These are phyloP conservation scores for Bolinopsis microptera DNA, from an alignment of 37 sponge, comb jelly and placozoan species.

Conservation along the genomic window DNA sequence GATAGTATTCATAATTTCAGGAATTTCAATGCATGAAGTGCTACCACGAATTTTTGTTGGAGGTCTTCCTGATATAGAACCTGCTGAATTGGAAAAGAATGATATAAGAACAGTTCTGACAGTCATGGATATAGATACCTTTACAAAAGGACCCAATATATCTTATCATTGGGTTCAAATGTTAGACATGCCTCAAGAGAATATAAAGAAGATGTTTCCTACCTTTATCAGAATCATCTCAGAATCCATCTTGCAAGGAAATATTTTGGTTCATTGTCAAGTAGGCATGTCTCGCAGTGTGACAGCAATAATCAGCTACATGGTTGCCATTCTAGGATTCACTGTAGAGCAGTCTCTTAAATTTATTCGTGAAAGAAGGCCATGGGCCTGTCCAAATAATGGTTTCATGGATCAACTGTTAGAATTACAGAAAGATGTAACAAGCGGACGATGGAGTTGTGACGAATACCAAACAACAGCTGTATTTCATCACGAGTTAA, in stretches of 20 bases:
- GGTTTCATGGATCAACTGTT: conserved; percentile 41
- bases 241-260: not conserved
- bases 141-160: not conserved
- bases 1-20: too few species aligned
- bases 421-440: not conserved
- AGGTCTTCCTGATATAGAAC: not conserved
- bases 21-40: conserved; percentile 13
- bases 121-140: not conserved
- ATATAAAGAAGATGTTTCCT: not conserved
- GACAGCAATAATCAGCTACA: conserved; percentile 15
- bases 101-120: conserved; percentile 35
- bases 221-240: not conserved
- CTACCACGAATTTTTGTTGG: conserved; percentile 30
- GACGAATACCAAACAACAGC: not conserved
- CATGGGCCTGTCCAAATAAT: conserved; percentile 43
- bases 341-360: not conserved
- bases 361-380: conserved; percentile 44
- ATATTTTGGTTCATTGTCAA: conserved; percentile 56
- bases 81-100: not conserved
- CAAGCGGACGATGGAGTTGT: not conserved
- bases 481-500: conserved; percentile 20
- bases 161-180: conserved; percentile 13
- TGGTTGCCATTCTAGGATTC: conserved; percentile 47
- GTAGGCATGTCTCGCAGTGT: conserved; percentile 65
- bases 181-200: conserved; percentile 29